Percentiles rank a stretch among this genome's conserved stretches.
Conservation (phyloP, 2,797 vertebrate species). For the Clamator glandarius region DNA sequence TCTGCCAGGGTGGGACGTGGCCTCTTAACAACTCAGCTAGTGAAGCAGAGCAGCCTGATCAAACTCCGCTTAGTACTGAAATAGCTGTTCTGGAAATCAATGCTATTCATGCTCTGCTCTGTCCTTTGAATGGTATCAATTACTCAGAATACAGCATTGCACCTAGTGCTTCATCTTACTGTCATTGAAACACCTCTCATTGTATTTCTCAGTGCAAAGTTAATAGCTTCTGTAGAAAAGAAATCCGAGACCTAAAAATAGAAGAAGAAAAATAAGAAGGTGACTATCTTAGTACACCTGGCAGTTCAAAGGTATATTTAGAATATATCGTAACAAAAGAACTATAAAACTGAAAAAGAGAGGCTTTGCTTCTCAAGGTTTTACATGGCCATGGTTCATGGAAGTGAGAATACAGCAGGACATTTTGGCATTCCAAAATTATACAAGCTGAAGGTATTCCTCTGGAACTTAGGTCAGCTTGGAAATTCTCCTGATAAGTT, state of each 20-base stretch:
- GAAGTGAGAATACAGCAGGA: not conserved
- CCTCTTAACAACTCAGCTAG: not conserved
- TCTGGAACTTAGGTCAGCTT: not conserved
- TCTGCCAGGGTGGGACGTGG: not conserved
- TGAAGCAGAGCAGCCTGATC: not conserved
- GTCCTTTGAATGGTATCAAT: conserved; percentile 62
- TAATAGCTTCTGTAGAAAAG: conserved; percentile 31
- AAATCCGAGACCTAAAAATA: not conserved
- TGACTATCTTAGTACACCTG: not conserved
- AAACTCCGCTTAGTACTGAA: conserved; percentile 41
- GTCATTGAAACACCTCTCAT: conserved; percentile 56
- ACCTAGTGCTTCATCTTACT: conserved; percentile 41
- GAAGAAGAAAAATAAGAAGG: conserved; percentile 6
- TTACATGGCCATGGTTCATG: not conserved
- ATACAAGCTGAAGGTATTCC: not conserved
- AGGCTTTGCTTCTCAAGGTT: not conserved
- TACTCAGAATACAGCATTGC: conserved; percentile 53
- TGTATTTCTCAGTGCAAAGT: conserved; percentile 34
- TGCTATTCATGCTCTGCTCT: conserved; percentile 32
- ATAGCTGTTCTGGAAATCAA: conserved; percentile 54
- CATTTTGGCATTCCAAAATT: not conserved
- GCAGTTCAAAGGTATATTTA: conserved; percentile 27
- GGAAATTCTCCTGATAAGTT: not conserved
- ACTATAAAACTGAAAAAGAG: not conserved
- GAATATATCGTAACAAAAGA: conserved; percentile 2